Evolutionary conservation across 35 echinoderm and acorn worm species (phyloP).

Genomic region (Holothuria glaberrima): DNA sequence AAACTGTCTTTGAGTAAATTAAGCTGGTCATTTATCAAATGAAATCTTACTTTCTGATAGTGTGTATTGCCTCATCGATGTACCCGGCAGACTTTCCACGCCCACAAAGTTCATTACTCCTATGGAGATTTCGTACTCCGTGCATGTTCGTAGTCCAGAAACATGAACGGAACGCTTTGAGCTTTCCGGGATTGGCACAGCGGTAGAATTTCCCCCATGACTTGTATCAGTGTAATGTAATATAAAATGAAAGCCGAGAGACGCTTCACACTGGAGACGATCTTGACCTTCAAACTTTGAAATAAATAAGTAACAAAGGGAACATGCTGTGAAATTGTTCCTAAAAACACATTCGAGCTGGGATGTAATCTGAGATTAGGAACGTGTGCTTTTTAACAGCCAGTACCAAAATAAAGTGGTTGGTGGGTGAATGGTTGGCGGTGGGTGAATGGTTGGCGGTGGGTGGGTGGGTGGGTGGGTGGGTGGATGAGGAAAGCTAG

Average conservation of each 20-base stretch:
- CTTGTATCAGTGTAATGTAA: neutral
- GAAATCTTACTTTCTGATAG: conserved; percentile 7
- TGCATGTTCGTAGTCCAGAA: conserved; percentile 7
- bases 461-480: too few species aligned
- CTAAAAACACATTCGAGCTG: too few species aligned
- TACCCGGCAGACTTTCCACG: neutral
- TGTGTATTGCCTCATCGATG: neutral
- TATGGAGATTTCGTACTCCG: neutral
- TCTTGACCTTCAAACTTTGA: conserved; percentile 12
- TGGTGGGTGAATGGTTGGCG: too few species aligned
- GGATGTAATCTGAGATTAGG: too few species aligned
- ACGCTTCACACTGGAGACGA: neutral
- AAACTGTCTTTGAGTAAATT: too few species aligned
- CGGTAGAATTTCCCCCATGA: neutral
- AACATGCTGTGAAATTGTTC: too few species aligned
- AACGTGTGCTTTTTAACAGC: too few species aligned
- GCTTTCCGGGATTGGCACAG: neutral
- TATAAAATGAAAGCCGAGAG: neutral
- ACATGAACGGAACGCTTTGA: conserved; percentile 1
- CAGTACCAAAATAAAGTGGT: too few species aligned
- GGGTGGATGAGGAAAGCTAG: too few species aligned
- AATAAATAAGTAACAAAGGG: neutral
- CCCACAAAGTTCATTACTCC: neutral
- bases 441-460: too few species aligned
- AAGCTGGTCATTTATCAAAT: too few species aligned